A percentile compares a stretch with the other conserved stretches of the same genome.
These are phyloP conservation scores for Pogona vitticeps DNA, from an alignment of 2,113 vertebrate genomes.

Conservation along the genomic window DNA sequence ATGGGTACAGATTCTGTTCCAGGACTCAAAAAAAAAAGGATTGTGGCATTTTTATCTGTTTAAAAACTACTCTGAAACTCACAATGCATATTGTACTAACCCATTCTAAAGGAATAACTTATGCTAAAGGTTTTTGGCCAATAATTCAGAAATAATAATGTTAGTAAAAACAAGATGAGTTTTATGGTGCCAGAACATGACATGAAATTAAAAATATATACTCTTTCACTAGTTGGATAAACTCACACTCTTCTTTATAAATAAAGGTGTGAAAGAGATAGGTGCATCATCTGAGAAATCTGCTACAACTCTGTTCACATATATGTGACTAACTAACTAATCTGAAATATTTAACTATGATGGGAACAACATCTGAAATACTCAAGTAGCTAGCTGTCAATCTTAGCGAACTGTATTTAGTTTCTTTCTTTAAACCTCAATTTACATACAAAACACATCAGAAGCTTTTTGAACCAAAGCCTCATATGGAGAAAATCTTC, in stretches of 20 bases:
- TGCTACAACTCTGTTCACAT: no score
- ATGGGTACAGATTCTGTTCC: neutral
- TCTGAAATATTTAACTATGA: neutral
- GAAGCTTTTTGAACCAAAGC: neutral
- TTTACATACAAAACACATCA: neutral
- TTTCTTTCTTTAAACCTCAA: neutral
- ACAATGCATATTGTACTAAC: neutral
- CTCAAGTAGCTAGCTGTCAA: neutral
- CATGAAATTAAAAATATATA: no score
- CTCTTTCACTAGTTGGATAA: no score
- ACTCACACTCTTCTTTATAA: no score
- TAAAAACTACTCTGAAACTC: neutral
- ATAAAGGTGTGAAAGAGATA: no score
- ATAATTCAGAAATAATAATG: no score
- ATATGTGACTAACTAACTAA: no score
- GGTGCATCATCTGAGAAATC: no score
- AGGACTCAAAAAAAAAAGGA: neutral
- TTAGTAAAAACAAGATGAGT: no score
- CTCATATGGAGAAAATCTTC: neutral
- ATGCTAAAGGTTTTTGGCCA: no score
- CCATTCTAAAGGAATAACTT: no score
- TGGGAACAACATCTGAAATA: neutral
- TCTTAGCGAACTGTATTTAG: neutral
- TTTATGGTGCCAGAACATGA: no score
- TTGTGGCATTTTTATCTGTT: neutral